A percentile compares a stretch with the other conserved stretches of the same genome.
Evolutionary conservation across 2,888 invertebrate species (phyloP).

Genomic region (Lissocephala sabroskyi): DNA sequence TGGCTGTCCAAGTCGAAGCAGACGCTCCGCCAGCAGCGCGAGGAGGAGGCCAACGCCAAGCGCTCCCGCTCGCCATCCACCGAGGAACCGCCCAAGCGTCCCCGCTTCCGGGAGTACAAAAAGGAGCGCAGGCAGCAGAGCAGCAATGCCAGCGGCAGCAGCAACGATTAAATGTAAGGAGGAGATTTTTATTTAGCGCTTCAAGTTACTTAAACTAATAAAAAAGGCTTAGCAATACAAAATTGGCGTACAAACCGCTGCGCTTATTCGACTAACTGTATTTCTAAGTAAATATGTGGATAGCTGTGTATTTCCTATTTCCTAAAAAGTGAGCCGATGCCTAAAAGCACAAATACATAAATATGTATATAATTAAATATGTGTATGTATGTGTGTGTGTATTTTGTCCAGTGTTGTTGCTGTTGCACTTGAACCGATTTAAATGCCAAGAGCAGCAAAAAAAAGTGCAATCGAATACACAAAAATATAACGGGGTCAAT

Average conservation of each 20-base stretch:
- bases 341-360: too few relatives aligned
- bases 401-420: too few relatives aligned
- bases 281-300: too few relatives aligned
- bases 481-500: conserved; percentile 48
- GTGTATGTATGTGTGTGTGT: conserved; percentile 14
- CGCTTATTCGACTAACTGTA: too few relatives aligned
- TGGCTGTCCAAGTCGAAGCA: conserved; percentile 58
- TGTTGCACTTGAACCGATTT: too few relatives aligned
- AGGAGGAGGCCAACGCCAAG: conserved; percentile 11
- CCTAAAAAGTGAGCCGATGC: conserved; percentile 14
- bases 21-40: conserved; percentile 16
- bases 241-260: conserved; percentile 44
- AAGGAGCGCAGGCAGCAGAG: too few relatives aligned
- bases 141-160: conserved; percentile 3
- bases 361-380: not conserved
- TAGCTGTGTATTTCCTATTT: conserved; percentile 26
- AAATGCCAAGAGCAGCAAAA: conserved; percentile 20
- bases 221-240: conserved; percentile 42
- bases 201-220: conserved; percentile 22
- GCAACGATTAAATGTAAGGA: not conserved
- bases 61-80: not conserved
- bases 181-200: not conserved
- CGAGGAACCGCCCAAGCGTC: conserved; percentile 34
- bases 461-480: conserved; percentile 26
- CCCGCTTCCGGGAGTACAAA: conserved; percentile 25